Evolutionary conservation across 2,888 invertebrate genomes (phyloP), one percentile per base, ranked within the genome.

Genomic region (Zaprionus obscuricornis): DNA sequence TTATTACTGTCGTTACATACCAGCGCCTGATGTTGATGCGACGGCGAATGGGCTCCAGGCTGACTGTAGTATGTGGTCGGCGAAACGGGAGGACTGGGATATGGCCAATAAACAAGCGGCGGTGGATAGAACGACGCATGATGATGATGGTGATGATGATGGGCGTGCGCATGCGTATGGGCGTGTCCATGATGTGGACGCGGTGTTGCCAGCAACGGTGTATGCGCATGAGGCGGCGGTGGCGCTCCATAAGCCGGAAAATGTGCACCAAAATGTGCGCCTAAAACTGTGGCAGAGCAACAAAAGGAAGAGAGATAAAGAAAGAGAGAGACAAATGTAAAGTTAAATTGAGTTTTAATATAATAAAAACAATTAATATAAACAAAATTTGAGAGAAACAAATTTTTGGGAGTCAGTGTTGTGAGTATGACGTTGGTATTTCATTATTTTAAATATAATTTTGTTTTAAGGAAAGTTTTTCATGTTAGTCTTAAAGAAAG

Each of bases 11-110:
- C 18, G 3, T 3, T 45, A 73, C 79, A 74, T 54, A 89, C 89
- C 86, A 89, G 56, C 18, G 89, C 81, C 62, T 85, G 87, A 59
- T 87, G 87, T 33, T 83, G 22, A 7, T 22, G 88, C 7, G 89
- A 85, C 0, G 87, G 87, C 17, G 90, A 88, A 54, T 89, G 89
- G 16, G 94, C 92, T 17, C 82, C 86, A 1, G 93, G 93, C 50
- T 87, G 88, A 63, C 94, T 94, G 87, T 94, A 96, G 90, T 96
- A 96, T 82, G 94, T 95, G 27, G 97, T 97, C 0, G 97, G 97
- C 33, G 97, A 97, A 11, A 97, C 97, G 0, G 97, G 97, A 27
- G 97, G 97, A 81, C 97, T 97, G 37, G 97, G 97, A 91, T 97
- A 97, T 0, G 96, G 95, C 97, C 97, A 98, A 91, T 97, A 97